Evolutionary conservation across 1,140 invertebrate species (phyloP).

Genomic region (Palaemon carinicauda): DNA sequence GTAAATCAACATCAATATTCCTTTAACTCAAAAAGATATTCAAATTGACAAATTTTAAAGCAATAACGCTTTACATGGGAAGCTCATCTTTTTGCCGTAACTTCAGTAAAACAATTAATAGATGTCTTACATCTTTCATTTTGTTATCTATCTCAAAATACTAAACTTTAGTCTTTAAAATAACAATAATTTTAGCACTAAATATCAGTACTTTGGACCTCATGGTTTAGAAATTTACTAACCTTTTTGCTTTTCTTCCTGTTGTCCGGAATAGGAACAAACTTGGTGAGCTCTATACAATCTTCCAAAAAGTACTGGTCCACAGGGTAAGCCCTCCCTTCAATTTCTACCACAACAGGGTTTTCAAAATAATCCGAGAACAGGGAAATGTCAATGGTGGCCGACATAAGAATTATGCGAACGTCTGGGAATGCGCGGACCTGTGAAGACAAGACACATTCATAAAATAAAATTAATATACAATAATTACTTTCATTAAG

Average conservation of each 20-base stretch:
- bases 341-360: constrained; percentile 83
- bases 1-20: too few relatives aligned
- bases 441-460: constrained; percentile 16
- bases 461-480: too few relatives aligned
- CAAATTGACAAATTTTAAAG: too few relatives aligned
- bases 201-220: neutral
- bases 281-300: constrained; percentile 81
- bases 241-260: constrained; percentile 63
- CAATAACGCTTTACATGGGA: too few relatives aligned
- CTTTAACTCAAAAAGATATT: too few relatives aligned
- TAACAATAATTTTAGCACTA: too few relatives aligned
- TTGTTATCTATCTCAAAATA: too few relatives aligned
- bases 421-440: constrained; percentile 65
- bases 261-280: constrained; percentile 77
- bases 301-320: constrained; percentile 91
- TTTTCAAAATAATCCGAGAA: constrained; percentile 92
- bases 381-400: constrained; percentile 90
- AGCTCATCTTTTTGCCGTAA: too few relatives aligned
- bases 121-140: too few relatives aligned
- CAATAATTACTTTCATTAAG: too few relatives aligned
- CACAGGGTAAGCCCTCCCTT: constrained; percentile 82
- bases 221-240: neutral
- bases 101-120: too few relatives aligned
- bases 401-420: constrained; percentile 95
- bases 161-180: too few relatives aligned